Percentiles rank a stretch among this genome's conserved stretches.
Conservation (phyloP, 2,888 invertebrate genomes). For the Drosophila demipolita region DNA sequence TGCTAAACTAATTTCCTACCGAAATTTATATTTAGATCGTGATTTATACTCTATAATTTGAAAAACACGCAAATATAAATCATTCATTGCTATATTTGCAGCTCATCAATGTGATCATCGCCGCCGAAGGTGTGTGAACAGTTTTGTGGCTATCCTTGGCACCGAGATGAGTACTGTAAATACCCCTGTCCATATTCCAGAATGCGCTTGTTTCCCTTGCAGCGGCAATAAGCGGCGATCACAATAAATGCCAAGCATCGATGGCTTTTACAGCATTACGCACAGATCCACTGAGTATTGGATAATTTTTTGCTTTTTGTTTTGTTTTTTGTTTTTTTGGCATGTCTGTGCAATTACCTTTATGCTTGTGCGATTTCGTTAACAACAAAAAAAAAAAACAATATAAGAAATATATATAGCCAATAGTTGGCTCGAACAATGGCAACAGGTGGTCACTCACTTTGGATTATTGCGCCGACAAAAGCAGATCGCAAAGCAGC, state of each 20-base stretch:
- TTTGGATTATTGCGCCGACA: conserved; percentile 45
- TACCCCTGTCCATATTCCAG: conserved; percentile 15
- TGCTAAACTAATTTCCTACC: neutral
- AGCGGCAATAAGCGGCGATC: conserved; percentile 58
- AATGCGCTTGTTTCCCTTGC: conserved; percentile 36
- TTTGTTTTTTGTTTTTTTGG: conserved; percentile 58
- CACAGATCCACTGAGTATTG: conserved; percentile 59
- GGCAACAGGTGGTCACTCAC: conserved; percentile 75
- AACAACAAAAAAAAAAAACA: conserved; percentile 10
- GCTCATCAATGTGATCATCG: neutral
- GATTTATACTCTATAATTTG: neutral
- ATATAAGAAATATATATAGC: conserved; percentile 19
- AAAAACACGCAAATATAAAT: neutral
- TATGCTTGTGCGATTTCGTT: conserved; percentile 75
- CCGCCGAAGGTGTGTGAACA: conserved; percentile 16
- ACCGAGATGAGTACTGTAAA: conserved; percentile 16
- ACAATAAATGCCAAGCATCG: conserved; percentile 80
- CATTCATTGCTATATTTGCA: neutral
- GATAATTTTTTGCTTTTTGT: conserved; percentile 56
- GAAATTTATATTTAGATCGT: neutral
- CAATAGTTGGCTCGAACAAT: conserved; percentile 47
- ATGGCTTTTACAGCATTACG: conserved; percentile 67
- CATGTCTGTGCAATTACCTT: conserved; percentile 79
- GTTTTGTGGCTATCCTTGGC: conserved; percentile 59
- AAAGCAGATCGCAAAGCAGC: conserved; percentile 28